Base-by-base conservation (phyloP, 2,888 invertebrate genomes). In the Nebria salina region DNA sequence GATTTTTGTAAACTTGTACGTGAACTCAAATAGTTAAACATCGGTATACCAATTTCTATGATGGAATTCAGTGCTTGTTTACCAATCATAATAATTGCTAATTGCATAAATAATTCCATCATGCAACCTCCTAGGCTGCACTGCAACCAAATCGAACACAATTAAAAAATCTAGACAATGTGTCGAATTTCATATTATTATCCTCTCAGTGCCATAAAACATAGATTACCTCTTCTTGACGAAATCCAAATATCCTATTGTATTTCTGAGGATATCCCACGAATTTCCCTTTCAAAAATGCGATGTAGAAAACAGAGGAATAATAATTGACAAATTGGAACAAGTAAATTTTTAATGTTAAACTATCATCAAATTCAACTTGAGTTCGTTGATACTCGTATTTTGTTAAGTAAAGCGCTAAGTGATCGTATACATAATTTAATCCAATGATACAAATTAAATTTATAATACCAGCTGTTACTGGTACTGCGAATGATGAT, bases 301-400 rank as follows among this genome's bases (percentile, higher is more conserved):
- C 94, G 82, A 97, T 95, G 87, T 97, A 97, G 90, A 97, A 95
- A 83, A 97, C 93, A 26, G 95, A 95, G 1, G 95, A 94, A 88
- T 97, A 97, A 88, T 95, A 96, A 89, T 97, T 97, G 84, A 97
- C 94, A 88, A 97, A 97, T 89, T 97, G 96, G 84, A 97, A 94
- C 83, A 96, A 89, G 88, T 96, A 97, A 86, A 96, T 94, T 89
- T 97, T 97, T 84, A 97, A 89, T 2, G 96, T 95, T 77, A 96
- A 90, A 86, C 95, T 95, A 86, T 96, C 95, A 85, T 97, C 96
- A 87, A 95, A 96, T 88, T 96, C 95, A 4, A 94, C 93, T 89
- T 96, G 95, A 0, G 96, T 96, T 84, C 95, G 90, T 85, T 93
- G 93, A 85, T 93, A 90, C 89, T 95, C 94, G 89, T 93, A 90